Evolutionary conservation across 1,140 invertebrate genomes (phyloP).

Genomic region (Dinoponera quadriceps): DNA sequence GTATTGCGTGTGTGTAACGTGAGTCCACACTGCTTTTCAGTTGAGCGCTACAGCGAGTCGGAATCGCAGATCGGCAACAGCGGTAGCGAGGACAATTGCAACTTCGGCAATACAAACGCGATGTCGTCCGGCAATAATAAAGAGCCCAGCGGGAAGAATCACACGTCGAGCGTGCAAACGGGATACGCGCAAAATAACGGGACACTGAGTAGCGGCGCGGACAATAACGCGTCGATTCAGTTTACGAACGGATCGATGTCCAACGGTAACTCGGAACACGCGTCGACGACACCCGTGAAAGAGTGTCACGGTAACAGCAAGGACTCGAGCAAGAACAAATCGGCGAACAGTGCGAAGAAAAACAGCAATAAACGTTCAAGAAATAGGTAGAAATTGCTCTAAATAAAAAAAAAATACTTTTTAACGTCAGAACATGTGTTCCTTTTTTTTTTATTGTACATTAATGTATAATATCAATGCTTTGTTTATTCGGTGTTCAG

Average conservation of each 20-base stretch:
- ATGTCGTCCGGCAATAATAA: constrained; percentile 90
- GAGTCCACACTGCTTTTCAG: constrained; percentile 86
- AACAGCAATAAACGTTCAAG: constrained; percentile 89
- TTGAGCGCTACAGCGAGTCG: constrained; percentile 94
- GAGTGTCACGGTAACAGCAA: constrained; percentile 87
- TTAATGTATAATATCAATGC: constrained; percentile 6
- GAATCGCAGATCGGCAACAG: constrained; percentile 93
- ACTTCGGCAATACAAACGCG: constrained; percentile 87
- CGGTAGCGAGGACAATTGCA: constrained; percentile 89
- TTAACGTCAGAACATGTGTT: not conserved
- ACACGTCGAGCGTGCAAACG: constrained; percentile 89
- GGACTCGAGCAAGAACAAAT: constrained; percentile 88
- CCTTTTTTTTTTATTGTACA: not conserved
- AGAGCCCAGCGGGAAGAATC: constrained; percentile 87
- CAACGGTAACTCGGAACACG: constrained; percentile 85
- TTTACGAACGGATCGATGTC: constrained; percentile 87
- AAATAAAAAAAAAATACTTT: not conserved
- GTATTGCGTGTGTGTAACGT: constrained; percentile 34
- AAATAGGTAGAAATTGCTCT: constrained; percentile 87
- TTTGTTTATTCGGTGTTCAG: not conserved
- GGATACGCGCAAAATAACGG: constrained; percentile 87
- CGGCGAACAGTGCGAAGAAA: constrained; percentile 88
- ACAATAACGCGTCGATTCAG: constrained; percentile 88
- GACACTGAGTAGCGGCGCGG: constrained; percentile 87
- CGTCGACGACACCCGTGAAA: constrained; percentile 84